A percentile compares a stretch with the other conserved stretches of the same genome.
phyloP scores from a whole-genome alignment of 2,113 vertebrate species.

The Arizona elegans region DNA sequence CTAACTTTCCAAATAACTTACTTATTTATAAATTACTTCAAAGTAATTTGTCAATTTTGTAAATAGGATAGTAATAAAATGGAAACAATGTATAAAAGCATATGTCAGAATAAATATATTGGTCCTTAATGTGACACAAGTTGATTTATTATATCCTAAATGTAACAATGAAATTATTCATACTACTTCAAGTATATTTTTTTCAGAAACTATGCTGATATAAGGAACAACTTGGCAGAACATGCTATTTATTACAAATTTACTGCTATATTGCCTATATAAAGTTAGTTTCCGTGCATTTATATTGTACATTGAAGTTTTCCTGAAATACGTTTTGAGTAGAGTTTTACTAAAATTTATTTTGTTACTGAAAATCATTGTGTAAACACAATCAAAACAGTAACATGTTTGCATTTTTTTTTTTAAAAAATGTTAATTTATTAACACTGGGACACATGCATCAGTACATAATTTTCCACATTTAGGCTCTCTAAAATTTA shows the following conservation, averaged over 20 bases:
- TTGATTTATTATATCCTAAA: not conserved
- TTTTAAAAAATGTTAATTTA: not conserved
- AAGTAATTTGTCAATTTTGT: conserved; percentile 55
- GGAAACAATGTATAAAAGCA: not conserved
- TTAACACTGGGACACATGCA: not conserved
- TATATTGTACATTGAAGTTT: not conserved
- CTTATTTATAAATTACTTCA: conserved; percentile 32
- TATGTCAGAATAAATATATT: not conserved
- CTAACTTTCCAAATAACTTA: conserved; percentile 19
- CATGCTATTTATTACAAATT: not conserved
- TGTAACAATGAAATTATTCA: conserved; percentile 38
- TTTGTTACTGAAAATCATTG: not conserved
- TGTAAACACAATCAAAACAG: not conserved
- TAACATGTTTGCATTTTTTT: not conserved
- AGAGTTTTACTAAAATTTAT: not conserved
- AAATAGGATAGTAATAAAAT: conserved; percentile 46
- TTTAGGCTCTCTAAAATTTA: conserved; percentile 29
- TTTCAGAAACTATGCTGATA: not conserved
- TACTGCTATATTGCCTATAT: not conserved
- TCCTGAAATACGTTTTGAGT: not conserved
- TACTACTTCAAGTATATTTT: conserved; percentile 25
- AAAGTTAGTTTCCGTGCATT: not conserved
- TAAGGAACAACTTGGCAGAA: not conserved
- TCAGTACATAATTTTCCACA: not conserved
- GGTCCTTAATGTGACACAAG: not conserved